Percentiles rank a stretch among this genome's conserved stretches.
Evolutionary conservation across 2,888 invertebrate genomes (phyloP).

Genomic region (Lasioglossum figueresi): DNA sequence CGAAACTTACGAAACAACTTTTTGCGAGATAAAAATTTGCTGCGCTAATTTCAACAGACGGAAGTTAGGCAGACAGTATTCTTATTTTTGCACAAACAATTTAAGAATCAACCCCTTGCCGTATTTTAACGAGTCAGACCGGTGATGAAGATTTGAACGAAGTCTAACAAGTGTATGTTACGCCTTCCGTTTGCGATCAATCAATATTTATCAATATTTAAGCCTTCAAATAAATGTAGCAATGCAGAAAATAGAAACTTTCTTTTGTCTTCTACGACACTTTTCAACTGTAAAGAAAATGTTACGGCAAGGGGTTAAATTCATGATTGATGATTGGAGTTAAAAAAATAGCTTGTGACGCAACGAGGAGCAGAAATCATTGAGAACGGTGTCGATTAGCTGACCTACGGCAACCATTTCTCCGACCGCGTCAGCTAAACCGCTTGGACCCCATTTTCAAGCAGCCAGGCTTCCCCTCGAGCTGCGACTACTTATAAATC

Average conservation of each 20-base stretch:
- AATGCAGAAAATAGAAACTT: too few species aligned
- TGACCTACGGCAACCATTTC: constrained; percentile 11
- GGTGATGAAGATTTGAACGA: too few species aligned
- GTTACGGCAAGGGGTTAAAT: too few species aligned
- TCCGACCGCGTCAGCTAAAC: neutral
- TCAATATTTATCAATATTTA: too few species aligned
- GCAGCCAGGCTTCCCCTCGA: neutral
- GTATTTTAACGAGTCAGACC: too few species aligned
- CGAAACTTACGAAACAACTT: neutral
- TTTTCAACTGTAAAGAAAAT: too few species aligned
- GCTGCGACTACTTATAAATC: neutral
- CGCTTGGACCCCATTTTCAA: constrained; percentile 2
- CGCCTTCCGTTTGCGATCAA: too few species aligned
- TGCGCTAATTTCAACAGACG: neutral
- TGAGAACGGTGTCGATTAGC: neutral
- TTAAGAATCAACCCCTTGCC: neutral
- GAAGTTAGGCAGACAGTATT: neutral
- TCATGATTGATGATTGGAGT: too few species aligned
- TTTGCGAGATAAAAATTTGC: neutral
- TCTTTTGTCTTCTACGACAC: too few species aligned
- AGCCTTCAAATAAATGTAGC: too few species aligned
- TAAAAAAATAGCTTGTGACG: neutral
- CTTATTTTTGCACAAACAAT: neutral
- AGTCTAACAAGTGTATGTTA: too few species aligned
- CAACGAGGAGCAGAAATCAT: neutral